A percentile compares a stretch with the other conserved stretches of the same genome.
These are phyloP conservation scores for Shargacucullia verbasci DNA, from an alignment of 2,888 invertebrate genomes.

Conservation along the genomic window DNA sequence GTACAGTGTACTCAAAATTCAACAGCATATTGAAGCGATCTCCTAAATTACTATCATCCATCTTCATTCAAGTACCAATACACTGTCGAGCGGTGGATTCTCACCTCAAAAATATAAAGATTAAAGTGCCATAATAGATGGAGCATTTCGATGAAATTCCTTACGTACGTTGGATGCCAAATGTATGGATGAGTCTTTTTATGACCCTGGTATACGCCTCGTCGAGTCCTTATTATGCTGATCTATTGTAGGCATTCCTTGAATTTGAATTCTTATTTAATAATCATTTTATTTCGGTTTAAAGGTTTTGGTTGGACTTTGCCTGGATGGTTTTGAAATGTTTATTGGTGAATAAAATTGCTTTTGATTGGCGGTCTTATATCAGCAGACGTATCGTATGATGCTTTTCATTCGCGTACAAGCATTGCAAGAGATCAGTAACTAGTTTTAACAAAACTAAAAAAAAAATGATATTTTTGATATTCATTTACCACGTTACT, in stretches of 20 bases:
- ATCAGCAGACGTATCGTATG: no score
- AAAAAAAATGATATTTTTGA: no score
- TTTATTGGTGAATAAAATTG: no score
- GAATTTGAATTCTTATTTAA: conserved; percentile 23
- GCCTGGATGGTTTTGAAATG: not conserved
- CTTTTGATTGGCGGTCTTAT: no score
- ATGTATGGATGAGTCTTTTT: conserved; percentile 43
- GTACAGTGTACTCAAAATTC: not conserved
- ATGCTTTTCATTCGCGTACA: no score
- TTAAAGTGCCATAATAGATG: conserved; percentile 25
- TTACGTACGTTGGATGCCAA: conserved; percentile 22
- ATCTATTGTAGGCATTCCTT: conserved; percentile 16
- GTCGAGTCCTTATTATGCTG: conserved; percentile 24
- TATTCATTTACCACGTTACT: no score
- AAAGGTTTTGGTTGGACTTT: no score
- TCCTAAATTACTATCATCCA: conserved; percentile 20
- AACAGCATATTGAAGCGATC: not conserved
- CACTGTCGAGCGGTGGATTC: conserved; percentile 25
- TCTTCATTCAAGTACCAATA: conserved; percentile 27
- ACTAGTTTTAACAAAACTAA: no score
- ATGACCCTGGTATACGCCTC: conserved; percentile 14
- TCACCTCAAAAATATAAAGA: conserved; percentile 23
- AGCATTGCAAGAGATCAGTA: no score
- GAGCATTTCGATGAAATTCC: conserved; percentile 49
- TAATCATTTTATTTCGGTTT: not conserved